Percentiles rank a stretch among this genome's conserved stretches.
Conservation (phyloP, 2,888 invertebrate species). For the Ennomos fuscantarius region DNA sequence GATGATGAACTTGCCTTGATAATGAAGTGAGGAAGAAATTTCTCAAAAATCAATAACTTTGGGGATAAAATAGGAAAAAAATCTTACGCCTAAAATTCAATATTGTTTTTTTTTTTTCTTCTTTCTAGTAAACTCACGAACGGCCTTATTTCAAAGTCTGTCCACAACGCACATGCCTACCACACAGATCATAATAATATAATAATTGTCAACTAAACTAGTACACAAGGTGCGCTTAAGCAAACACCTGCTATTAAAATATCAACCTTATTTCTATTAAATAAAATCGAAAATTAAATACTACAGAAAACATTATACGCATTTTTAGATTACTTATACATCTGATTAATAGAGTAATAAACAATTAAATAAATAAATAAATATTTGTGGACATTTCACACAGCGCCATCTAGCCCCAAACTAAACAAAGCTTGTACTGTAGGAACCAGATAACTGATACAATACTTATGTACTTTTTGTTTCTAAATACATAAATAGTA, state of each 20-base stretch:
- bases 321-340: neutral
- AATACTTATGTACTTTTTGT: no score
- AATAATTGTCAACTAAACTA: constrained; percentile 59
- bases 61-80: neutral
- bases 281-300: neutral
- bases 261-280: neutral
- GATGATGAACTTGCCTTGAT: no score
- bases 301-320: neutral
- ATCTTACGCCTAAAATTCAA: neutral
- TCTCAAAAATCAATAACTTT: neutral
- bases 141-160: constrained; percentile 38
- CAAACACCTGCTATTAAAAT: neutral
- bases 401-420: no score
- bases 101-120: no score
- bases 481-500: no score
- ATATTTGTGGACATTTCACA: no score
- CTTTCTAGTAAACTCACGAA: constrained; percentile 28
- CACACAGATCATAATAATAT: constrained; percentile 61
- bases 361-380: no score
- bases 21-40: no score
- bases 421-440: no score
- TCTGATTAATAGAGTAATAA: neutral
- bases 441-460: no score
- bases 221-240: constrained; percentile 43
- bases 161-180: constrained; percentile 48